phyloP scores from a whole-genome alignment of 2,113 vertebrate genomes.

The Kryptolebias marmoratus region DNA sequence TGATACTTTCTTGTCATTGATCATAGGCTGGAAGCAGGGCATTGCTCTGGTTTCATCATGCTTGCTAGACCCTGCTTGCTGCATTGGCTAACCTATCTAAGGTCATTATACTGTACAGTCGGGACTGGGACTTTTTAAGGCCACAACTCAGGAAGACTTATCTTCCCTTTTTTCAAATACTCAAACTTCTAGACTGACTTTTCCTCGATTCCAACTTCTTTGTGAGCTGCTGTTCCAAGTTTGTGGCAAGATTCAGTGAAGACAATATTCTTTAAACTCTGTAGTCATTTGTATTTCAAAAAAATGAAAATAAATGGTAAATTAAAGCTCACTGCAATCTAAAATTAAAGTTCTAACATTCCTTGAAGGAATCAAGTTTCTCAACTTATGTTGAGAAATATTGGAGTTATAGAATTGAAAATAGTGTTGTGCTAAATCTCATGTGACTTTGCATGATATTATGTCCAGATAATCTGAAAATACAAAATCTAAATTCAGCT shows the following conservation, averaged over 20 bases:
- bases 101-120: slow-evolving; percentile 68
- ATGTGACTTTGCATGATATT: no score
- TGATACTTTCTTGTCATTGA: slow-evolving; percentile 73
- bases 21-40: slow-evolving; percentile 66
- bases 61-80: slow-evolving; percentile 64
- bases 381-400: no score
- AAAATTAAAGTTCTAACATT: no score
- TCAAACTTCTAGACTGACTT: slow-evolving; percentile 24
- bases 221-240: background rate
- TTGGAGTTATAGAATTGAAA: no score
- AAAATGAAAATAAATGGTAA: no score
- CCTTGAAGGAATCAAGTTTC: no score
- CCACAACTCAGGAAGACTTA: slow-evolving; percentile 40
- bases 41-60: slow-evolving; percentile 78
- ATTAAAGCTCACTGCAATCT: no score
- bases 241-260: background rate
- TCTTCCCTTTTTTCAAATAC: slow-evolving; percentile 33
- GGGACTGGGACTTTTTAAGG: slow-evolving; percentile 36
- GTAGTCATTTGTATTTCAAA: background rate
- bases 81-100: slow-evolving; percentile 61
- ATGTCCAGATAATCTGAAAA: no score
- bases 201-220: slow-evolving; percentile 4
- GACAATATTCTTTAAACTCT: background rate
- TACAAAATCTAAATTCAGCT: no score
- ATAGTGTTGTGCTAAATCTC: no score